Conservation (phyloP, 2,888 invertebrate species). For the Nymphalis polychloros region DNA sequence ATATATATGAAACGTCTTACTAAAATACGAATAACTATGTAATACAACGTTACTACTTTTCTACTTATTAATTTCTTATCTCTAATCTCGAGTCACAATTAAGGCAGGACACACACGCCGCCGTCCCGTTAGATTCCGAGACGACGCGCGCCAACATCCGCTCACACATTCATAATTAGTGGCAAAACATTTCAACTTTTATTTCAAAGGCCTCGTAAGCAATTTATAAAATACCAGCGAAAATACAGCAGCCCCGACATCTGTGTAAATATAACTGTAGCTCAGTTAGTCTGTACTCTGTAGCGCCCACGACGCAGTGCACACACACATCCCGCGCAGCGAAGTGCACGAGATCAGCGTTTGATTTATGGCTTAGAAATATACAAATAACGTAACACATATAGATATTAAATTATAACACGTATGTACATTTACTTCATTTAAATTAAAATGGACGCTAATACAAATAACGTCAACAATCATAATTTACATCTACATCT, state of each 20-base stretch:
- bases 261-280: neutral
- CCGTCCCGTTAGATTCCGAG: conserved; percentile 34
- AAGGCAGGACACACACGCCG: conserved; percentile 30
- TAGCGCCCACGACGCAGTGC: neutral
- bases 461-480: too few species aligned
- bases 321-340: neutral
- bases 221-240: conserved; percentile 8
- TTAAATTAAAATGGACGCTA: too few species aligned
- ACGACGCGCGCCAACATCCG: conserved; percentile 19
- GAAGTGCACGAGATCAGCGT: too few species aligned
- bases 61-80: conserved; percentile 10
- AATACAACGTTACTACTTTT: neutral
- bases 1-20: neutral
- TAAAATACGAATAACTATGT: neutral
- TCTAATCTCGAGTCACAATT: conserved; percentile 11
- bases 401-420: too few species aligned
- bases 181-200: conserved; percentile 3
- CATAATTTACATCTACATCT: too few species aligned
- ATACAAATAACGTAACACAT: too few species aligned
- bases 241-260: neutral
- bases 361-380: too few species aligned
- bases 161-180: conserved; percentile 29
- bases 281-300: too few species aligned
- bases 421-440: too few species aligned
- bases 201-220: conserved; percentile 11